phyloP scores from a whole-genome alignment of 2,888 invertebrate species.

The Noctuana brunneofusca region DNA sequence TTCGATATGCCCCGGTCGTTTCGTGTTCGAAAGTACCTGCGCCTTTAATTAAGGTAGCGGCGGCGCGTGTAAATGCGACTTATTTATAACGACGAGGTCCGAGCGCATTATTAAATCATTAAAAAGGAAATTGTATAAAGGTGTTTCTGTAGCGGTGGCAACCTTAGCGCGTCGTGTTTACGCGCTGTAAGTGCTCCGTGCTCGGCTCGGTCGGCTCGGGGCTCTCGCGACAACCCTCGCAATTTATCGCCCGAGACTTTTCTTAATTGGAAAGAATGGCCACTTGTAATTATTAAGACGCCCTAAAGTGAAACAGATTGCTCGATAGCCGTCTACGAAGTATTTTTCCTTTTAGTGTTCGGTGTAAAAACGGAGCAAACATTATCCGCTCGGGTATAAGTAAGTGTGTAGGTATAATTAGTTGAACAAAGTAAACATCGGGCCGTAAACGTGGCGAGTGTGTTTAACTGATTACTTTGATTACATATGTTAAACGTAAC shows the following conservation, averaged over 20 bases:
- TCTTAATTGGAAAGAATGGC: slow-evolving; percentile 83
- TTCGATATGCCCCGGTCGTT: slow-evolving; percentile 67
- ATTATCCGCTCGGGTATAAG: slow-evolving; percentile 12
- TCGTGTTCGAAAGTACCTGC: slow-evolving; percentile 63
- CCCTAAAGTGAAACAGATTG: slow-evolving; percentile 83
- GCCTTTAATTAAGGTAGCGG: slow-evolving; percentile 72
- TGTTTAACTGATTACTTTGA: slow-evolving; percentile 10
- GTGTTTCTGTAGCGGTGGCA: slow-evolving; percentile 53
- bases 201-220: slow-evolving; percentile 44
- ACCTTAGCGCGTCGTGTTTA: slow-evolving; percentile 70
- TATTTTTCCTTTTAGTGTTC: slow-evolving; percentile 53
- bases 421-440: slow-evolving; percentile 9
- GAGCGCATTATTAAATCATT: slow-evolving; percentile 70
- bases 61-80: slow-evolving; percentile 64
- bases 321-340: slow-evolving; percentile 64
- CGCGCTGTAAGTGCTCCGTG: slow-evolving; percentile 63
- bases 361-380: slow-evolving; percentile 9
- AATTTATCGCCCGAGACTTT: slow-evolving; percentile 81
- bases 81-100: slow-evolving; percentile 63
- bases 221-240: slow-evolving; percentile 70
- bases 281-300: slow-evolving; percentile 83
- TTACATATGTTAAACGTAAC: slow-evolving; percentile 25
- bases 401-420: background rate
- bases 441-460: background rate
- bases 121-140: slow-evolving; percentile 56